Evolutionary conservation across 2,113 vertebrate genomes (phyloP), one percentile per base, ranked within the genome.

Genomic region (Casuarius casuarius): DNA sequence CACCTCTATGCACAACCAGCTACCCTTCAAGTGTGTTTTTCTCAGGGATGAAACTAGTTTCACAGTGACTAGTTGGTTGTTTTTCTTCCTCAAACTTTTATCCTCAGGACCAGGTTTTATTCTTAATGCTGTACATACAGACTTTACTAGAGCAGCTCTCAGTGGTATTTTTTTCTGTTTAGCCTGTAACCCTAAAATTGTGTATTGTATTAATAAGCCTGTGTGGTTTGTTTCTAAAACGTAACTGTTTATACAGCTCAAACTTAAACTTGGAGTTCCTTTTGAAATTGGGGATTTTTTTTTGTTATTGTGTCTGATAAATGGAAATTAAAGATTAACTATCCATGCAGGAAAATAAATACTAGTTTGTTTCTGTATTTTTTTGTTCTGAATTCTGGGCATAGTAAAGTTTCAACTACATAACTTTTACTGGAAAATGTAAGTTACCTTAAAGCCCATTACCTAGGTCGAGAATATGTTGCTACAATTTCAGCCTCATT

Each of bases 1-100:
- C 1, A 35, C 22, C 23, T n/a, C 0, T 3, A 7, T 21, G 28
- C 22, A 40, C 48, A n/a, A 48, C 21, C 48, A 84, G 2, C 4
- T 42, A 13, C 35, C 18, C 13, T 42, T 38, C 56, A 68, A 0
- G 26, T 84, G 42, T 35, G 12, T 2, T 40, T 31, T 71, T 52
- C 44, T 78, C 38, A 31, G 52, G 52, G 25, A 54, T 54, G 25
- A 26, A 54, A 26, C 49, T 51, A 51, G 44, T 72, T 52, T 52
- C 70, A 72, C 25, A 74, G 29, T 58, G 56, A 58, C 29, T 58
- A 8, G 28, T 58, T 58, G 56, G 29, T 58, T 58, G 56, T 31
- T 38, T 29, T 76, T 20, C 73, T 76, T 71, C 54, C 40, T 81
- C n/a, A 28, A 22, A 10, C 17, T 26, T 21, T 85, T 61, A 22